A percentile compares a stretch with the other conserved stretches of the same genome.
Evolutionary conservation across 2,888 invertebrate species (phyloP).

Genomic region (Abscondita cerata): DNA sequence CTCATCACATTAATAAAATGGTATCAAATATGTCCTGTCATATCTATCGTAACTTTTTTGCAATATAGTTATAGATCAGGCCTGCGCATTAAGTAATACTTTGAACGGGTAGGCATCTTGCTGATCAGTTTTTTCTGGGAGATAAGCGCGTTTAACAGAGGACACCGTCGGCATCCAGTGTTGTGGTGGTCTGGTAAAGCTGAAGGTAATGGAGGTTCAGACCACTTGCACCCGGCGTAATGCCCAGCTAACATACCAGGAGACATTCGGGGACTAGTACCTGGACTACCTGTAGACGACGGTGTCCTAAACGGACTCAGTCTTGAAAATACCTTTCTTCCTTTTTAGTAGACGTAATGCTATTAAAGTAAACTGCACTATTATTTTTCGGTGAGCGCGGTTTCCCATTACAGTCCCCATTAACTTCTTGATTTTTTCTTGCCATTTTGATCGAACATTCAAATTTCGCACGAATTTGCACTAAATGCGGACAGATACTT

Average conservation of each 20-base stretch:
- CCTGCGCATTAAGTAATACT: constrained; percentile 58
- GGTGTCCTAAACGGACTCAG: constrained; percentile 42
- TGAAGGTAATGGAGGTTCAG: constrained; percentile 75
- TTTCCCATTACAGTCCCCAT: constrained; percentile 37
- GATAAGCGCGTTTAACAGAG: constrained; percentile 59
- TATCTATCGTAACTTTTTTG: constrained; percentile 37
- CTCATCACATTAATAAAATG: constrained; percentile 52
- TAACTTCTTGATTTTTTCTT: constrained; percentile 49
- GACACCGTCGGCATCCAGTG: constrained; percentile 75
- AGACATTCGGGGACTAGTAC: constrained; percentile 48
- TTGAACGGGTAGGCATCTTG: constrained; percentile 55
- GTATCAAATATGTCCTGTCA: constrained; percentile 50
- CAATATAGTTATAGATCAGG: constrained; percentile 51
- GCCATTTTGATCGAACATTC: constrained; percentile 48
- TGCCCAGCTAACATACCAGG: constrained; percentile 59
- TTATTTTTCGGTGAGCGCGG: constrained; percentile 36
- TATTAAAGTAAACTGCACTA: constrained; percentile 39
- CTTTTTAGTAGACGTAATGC: constrained; percentile 35
- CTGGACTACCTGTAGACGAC: constrained; percentile 31
- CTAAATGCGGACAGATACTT: constrained; percentile 30
- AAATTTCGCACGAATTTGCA: constrained; percentile 17
- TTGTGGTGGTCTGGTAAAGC: constrained; percentile 74
- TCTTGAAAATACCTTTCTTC: constrained; percentile 31
- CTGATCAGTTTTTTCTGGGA: constrained; percentile 53
- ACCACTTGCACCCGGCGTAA: constrained; percentile 73